Evolutionary conservation across 1,140 invertebrate species (phyloP), one percentile per base, ranked within the genome.

Genomic region (Thereuonema tuberculata): DNA sequence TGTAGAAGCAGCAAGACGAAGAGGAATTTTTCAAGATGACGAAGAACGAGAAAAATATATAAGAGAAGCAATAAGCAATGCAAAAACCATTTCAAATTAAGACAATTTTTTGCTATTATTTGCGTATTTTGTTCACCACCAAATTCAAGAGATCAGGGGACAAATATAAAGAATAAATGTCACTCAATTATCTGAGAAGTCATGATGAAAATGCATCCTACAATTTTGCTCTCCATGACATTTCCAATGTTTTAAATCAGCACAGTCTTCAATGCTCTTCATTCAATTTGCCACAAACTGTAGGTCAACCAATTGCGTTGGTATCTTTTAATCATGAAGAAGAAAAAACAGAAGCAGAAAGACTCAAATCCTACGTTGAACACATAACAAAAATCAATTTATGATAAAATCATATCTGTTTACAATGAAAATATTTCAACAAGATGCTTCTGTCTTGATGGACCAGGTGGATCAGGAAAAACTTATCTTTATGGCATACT

Each of bases 341-440:
- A 46, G 54, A 15, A 60, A 56, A 2, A 23, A 43, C 0, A 55
- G 28, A 57, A 56, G 23, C 48, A 57, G 52, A 53, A 56, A 59
- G 20, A 27, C 56, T 25, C 1, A 29, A 9, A 55, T 14, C 24
- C 29, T 59, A 15, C 28, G 21, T 2, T 27, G 54, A 1, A 23
- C 20, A n/a, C n/a, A n/a, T n/a, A 61, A 61, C 46, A 21, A 59
- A 52, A 24, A 15, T 9, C 23, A 12, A 24, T 52, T 52, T 9
- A 52, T 12, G 21, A 9, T 24, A 24, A 15, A 52, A 14, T 52
- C 49, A 52, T 9, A 15, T 9, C 15, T 12, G 21, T 20, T 52
- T 24, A 52, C 49, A 52, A 24, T 21, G 9, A 52, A 52, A 52
- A 24, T 12, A 9, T 12, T 12, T 15, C 9, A 9, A 9, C 49